phyloP scores from a whole-genome alignment of 2,888 invertebrate species.

The Cryptus armator region DNA sequence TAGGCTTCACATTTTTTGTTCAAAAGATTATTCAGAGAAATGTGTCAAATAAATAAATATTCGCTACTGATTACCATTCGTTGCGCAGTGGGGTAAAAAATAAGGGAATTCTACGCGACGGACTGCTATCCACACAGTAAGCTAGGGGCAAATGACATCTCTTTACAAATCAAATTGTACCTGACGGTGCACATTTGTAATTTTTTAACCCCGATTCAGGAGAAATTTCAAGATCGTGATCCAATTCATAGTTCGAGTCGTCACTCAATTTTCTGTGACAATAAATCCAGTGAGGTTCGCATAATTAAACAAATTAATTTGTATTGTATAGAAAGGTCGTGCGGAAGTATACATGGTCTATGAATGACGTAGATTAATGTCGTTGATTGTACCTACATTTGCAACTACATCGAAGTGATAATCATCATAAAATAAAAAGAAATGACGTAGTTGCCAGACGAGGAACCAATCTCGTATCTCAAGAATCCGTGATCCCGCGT shows the following conservation, averaged over 20 bases:
- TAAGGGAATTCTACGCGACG: too few relatives aligned
- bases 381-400: neutral
- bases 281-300: neutral
- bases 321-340: neutral
- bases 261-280: neutral
- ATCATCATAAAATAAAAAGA: conserved; percentile 5
- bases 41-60: too few relatives aligned
- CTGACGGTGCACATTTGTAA: too few relatives aligned
- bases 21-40: too few relatives aligned
- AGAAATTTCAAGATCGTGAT: neutral
- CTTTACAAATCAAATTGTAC: too few relatives aligned
- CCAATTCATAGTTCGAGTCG: neutral
- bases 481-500: conserved; percentile 17
- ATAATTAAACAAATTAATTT: neutral
- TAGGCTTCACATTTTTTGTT: too few relatives aligned
- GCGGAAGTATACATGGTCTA: neutral
- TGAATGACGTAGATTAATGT: neutral
- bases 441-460: conserved; percentile 46
- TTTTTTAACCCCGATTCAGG: too few relatives aligned
- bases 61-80: too few relatives aligned
- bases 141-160: too few relatives aligned
- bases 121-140: too few relatives aligned
- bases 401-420: neutral
- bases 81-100: too few relatives aligned
- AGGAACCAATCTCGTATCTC: conserved; percentile 11